Evolutionary conservation across 2,888 invertebrate genomes (phyloP), one percentile per base, ranked within the genome.

Genomic region (Tinea pellionella): DNA sequence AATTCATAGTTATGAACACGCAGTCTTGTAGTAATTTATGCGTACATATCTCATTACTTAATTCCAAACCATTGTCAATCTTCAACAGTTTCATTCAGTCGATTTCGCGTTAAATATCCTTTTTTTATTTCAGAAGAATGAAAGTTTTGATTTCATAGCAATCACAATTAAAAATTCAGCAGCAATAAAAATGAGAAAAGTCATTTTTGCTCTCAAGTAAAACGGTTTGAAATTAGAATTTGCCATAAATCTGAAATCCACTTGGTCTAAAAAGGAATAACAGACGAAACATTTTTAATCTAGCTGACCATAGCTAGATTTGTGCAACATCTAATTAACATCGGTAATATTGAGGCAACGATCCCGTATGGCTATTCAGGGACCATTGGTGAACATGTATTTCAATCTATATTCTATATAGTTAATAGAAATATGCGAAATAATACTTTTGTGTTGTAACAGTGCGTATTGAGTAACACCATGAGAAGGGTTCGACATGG

Each of bases 1-100:
- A 75, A 76, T 37, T 37, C 37, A 37, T 37, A 37, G n/a, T 37
- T 12, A 37, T 24, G 24, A 9, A 37, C 37, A 6, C 9, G 6
- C 9, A 37, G 9, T 9, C 37, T 6, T 9, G 11, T 9, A 37
- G 37, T 37, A 37, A 37, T 37, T 2, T 37, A 37, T 12, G 30
- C 30, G 30, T 9, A 4, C 30, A 4, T 4, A 30, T 37, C 9
- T 9, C 37, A 37, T 37, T 37, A 37, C 9, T 2, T 12, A 37
- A 12, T 37, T 37, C 9, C 3, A n/a, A 37, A 6, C 37, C 37
- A 37, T 37, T 37, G 37, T 37, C 37, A 37, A n/a, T 37, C 37
- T 24, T 24, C 37, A 37, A 30, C 30, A 30, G 30, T 30, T 9
- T 42, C 42, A n/a, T 13, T 42, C 12, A 42, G 12, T 42, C 6